Evolutionary conservation across 2,888 invertebrate genomes (phyloP).

Genomic region (Nymphalis polychloros): DNA sequence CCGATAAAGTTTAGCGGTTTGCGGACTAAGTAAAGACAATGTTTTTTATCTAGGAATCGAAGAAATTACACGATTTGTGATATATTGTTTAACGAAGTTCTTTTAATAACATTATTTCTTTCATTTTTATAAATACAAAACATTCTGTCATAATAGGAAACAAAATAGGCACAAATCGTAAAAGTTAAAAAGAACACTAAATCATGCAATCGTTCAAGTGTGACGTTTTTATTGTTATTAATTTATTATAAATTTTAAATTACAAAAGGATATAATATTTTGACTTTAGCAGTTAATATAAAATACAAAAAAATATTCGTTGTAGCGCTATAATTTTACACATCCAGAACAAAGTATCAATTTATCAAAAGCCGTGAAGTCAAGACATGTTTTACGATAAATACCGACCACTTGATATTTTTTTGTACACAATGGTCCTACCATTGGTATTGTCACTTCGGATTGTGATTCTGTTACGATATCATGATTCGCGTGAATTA

Average conservation of each 20-base stretch:
- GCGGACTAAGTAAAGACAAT: constrained; percentile 46
- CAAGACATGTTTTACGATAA: constrained; percentile 32
- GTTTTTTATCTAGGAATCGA: constrained; percentile 40
- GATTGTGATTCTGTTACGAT: constrained; percentile 50
- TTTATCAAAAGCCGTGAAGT: constrained; percentile 64
- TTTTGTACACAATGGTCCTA: constrained; percentile 30
- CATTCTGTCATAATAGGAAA: constrained; percentile 17
- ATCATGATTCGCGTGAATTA: constrained; percentile 56
- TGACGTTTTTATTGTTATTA: constrained; percentile 67
- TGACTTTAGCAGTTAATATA: constrained; percentile 73
- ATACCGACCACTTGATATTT: constrained; percentile 40
- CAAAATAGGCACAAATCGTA: constrained; percentile 8
- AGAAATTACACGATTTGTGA: constrained; percentile 26
- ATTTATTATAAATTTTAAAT: constrained; percentile 66
- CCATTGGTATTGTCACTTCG: constrained; percentile 33
- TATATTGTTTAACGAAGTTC: constrained; percentile 23
- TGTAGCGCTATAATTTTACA: constrained; percentile 67
- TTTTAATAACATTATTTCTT: constrained; percentile 22
- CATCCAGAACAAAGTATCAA: constrained; percentile 66
- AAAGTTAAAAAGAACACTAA: constrained; percentile 16
- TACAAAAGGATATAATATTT: constrained; percentile 70
- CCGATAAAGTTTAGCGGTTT: constrained; percentile 49
- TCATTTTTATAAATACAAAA: constrained; percentile 7
- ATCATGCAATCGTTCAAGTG: constrained; percentile 41
- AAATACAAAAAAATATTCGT: constrained; percentile 58